phyloP scores from a whole-genome alignment of 2,797 vertebrate genomes.

The Huso huso region DNA sequence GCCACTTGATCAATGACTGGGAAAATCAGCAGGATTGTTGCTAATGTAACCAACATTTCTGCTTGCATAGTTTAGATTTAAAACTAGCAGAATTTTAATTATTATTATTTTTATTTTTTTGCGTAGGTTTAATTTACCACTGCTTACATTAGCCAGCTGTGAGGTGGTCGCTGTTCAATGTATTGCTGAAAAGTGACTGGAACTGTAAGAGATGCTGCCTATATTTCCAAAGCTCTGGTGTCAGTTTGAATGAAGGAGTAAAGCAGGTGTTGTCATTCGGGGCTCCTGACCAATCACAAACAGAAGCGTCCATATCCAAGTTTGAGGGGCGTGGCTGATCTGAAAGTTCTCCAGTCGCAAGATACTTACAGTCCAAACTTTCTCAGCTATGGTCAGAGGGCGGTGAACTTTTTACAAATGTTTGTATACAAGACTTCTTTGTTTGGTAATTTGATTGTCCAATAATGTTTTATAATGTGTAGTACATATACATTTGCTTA shows the following conservation, averaged over 20 bases:
- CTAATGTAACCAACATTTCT: constrained; percentile 65
- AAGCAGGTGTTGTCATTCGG: constrained; percentile 95
- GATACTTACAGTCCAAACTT: constrained; percentile 33
- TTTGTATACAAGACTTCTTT: constrained; percentile 2
- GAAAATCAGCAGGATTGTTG: constrained; percentile 70
- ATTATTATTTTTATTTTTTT: too few species aligned
- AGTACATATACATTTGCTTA: too few species aligned
- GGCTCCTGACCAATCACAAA: constrained; percentile 77
- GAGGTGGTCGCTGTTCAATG: constrained; percentile 43
- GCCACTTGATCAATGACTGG: constrained; percentile 61
- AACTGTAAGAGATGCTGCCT: constrained; percentile 74
- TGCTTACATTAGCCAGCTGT: constrained; percentile 33
- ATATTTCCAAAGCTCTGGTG: constrained; percentile 87
- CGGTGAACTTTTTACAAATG: constrained; percentile 25
- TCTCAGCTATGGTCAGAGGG: constrained; percentile 23
- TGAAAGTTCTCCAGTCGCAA: constrained; percentile 49
- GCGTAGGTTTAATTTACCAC: constrained; percentile 31
- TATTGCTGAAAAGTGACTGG: constrained; percentile 58
- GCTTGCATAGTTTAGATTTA: constrained; percentile 53
- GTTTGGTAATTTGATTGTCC: too few species aligned
- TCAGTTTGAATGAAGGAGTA: constrained; percentile 97
- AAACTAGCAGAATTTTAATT: constrained; percentile 13
- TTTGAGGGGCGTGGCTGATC: constrained; percentile 67
- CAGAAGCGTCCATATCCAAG: constrained; percentile 65
- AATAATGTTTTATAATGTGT: too few species aligned